Evolutionary conservation across 2,113 vertebrate species (phyloP).

Genomic region (Edolisoma coerulescens): DNA sequence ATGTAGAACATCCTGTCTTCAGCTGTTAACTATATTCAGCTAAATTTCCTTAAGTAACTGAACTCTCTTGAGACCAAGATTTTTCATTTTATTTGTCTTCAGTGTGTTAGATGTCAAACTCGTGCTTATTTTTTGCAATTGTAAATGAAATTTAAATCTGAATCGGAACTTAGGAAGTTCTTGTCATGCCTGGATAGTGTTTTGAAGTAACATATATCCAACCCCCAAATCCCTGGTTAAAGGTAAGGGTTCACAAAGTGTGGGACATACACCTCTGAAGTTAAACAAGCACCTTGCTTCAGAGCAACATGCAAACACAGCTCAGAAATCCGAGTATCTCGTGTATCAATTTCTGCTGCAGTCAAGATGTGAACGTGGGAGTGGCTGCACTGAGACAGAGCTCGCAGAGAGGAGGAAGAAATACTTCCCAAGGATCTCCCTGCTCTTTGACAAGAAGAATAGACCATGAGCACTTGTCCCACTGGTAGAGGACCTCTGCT

Average conservation of each 20-base stretch:
- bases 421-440: not conserved
- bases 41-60: not conserved
- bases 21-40: not conserved
- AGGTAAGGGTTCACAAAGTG: not conserved
- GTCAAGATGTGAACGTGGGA: not conserved
- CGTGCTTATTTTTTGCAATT: not conserved
- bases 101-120: not conserved
- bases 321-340: not conserved
- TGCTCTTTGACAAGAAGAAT: not conserved
- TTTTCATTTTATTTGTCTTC: not conserved
- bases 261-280: fast-evolving
- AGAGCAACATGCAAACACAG: fast-evolving
- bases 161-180: not conserved
- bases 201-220: not conserved
- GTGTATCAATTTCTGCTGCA: not conserved
- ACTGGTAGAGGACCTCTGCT: not conserved
- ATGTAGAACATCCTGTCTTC: not conserved
- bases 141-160: not conserved
- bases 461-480: fast-evolving
- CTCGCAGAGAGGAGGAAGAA: not conserved
- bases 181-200: not conserved
- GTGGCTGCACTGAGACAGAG: not conserved
- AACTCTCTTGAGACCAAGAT: not conserved
- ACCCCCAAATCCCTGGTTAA: not conserved
- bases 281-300: not conserved